Conservation (phyloP, 1,140 invertebrate genomes). For the Hyles euphorbiae region DNA sequence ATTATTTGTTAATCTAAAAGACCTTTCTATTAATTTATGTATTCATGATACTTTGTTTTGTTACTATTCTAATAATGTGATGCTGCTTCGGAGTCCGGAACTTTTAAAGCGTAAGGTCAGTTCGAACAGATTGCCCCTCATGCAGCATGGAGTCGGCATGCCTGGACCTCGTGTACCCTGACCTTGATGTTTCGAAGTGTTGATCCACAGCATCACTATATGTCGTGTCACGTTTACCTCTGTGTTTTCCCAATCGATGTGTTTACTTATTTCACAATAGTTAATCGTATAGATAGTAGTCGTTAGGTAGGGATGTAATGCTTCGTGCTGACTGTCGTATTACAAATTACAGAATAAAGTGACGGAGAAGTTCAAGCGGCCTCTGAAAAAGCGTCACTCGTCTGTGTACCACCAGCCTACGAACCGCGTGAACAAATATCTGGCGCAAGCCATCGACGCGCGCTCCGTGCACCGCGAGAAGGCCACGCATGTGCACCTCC, state of each 20-base stretch:
- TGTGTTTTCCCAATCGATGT: constrained; percentile 2
- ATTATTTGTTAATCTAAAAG: constrained; percentile 6
- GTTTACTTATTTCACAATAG: neutral
- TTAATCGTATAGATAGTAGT: neutral
- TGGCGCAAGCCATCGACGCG: constrained; percentile 93
- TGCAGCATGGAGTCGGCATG: constrained; percentile 67
- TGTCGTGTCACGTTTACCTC: constrained; percentile 10
- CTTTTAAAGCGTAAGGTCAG: constrained; percentile 68
- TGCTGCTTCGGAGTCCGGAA: constrained; percentile 71
- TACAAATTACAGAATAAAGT: constrained; percentile 83
- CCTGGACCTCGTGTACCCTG: constrained; percentile 48
- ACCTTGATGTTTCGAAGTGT: constrained; percentile 14
- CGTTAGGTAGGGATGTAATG: constrained; percentile 14
- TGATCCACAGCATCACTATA: constrained; percentile 2
- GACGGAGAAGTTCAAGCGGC: constrained; percentile 90
- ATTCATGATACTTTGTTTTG: constrained; percentile 17
- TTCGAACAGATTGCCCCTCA: constrained; percentile 35
- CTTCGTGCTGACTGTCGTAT: neutral
- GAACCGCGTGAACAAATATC: constrained; percentile 93
- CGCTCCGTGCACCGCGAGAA: constrained; percentile 92
- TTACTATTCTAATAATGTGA: constrained; percentile 66
- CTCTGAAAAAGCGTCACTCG: constrained; percentile 91
- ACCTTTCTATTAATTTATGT: constrained; percentile 6
- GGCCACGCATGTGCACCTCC: constrained; percentile 88
- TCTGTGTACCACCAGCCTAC: constrained; percentile 90